Conservation (phyloP, 1,140 invertebrate genomes). For the Latrodectus geometricus region DNA sequence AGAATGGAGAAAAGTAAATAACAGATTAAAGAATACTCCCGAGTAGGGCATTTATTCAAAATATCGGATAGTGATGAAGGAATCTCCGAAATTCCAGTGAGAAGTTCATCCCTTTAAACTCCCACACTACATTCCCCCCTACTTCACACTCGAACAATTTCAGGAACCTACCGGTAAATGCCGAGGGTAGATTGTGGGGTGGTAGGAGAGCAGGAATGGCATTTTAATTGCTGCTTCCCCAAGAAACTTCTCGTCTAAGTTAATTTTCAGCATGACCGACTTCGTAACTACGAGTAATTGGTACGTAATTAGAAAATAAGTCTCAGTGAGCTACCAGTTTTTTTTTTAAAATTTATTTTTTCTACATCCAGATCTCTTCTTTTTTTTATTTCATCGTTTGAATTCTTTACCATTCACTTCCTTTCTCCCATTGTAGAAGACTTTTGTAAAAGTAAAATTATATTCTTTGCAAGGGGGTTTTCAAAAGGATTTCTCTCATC, state of each 20-base stretch:
- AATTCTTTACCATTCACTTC: neutral
- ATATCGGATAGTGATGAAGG: neutral
- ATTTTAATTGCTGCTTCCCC: slow-evolving; percentile 48
- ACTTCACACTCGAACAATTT: slow-evolving; percentile 52
- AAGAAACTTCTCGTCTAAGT: slow-evolving; percentile 39
- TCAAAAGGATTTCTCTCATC: neutral
- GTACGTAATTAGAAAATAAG: slow-evolving; percentile 58
- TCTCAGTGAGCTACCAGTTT: slow-evolving; percentile 27
- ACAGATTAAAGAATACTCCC: neutral
- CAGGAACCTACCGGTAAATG: neutral
- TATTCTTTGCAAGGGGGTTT: neutral
- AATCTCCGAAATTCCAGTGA: slow-evolving; percentile 5
- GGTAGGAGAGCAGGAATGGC: slow-evolving; percentile 27
- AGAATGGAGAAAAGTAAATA: neutral
- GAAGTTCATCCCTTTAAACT: slow-evolving; percentile 35
- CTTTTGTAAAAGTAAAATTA: neutral
- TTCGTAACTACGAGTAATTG: slow-evolving; percentile 49
- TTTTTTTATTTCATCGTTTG: neutral
- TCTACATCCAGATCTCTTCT: neutral
- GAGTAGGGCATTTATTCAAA: neutral
- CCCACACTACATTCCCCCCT: neutral
- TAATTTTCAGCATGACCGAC: slow-evolving; percentile 49
- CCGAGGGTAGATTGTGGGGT: neutral
- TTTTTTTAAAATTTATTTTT: slow-evolving; percentile 1
- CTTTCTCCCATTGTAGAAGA: neutral